A percentile compares a stretch with the other conserved stretches of the same genome.
These are phyloP conservation scores for Callocephalon fimbriatum DNA, from an alignment of 2,113 vertebrate species.

Conservation along the genomic window DNA sequence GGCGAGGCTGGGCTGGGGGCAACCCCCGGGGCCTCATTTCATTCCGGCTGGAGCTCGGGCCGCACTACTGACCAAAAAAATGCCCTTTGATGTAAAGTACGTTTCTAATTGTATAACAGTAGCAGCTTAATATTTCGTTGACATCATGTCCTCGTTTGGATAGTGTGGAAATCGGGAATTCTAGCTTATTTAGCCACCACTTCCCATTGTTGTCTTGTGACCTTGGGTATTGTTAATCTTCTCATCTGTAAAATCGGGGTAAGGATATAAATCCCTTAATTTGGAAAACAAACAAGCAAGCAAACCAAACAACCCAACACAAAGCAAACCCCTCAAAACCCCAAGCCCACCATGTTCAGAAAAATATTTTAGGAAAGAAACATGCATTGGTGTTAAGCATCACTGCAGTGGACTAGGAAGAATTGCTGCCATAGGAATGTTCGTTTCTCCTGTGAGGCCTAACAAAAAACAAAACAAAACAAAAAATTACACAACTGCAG, in stretches of 20 bases:
- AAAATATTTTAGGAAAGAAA: not conserved
- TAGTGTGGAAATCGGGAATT: not conserved
- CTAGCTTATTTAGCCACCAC: not conserved
- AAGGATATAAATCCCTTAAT: not conserved
- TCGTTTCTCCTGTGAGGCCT: not conserved
- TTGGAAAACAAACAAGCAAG: not conserved
- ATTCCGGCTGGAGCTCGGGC: not conserved
- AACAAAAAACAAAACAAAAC: not conserved
- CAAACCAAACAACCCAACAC: not conserved
- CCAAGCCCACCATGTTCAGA: not conserved
- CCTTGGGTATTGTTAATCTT: slow-evolving; percentile 19
- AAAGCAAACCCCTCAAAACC: not conserved
- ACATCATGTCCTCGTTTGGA: not conserved
- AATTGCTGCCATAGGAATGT: not conserved
- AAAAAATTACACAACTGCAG: not conserved
- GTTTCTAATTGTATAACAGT: not conserved
- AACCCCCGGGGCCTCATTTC: not conserved
- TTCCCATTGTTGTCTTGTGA: slow-evolving; percentile 10
- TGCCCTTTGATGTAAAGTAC: not conserved
- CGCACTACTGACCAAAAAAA: no score
- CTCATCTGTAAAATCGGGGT: not conserved
- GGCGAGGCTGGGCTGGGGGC: not conserved
- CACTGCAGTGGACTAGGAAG: not conserved
- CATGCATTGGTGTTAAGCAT: not conserved
- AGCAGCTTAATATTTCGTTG: not conserved